phyloP scores from a whole-genome alignment of 2,888 invertebrate species.

The Ferdinandea cuprea region DNA sequence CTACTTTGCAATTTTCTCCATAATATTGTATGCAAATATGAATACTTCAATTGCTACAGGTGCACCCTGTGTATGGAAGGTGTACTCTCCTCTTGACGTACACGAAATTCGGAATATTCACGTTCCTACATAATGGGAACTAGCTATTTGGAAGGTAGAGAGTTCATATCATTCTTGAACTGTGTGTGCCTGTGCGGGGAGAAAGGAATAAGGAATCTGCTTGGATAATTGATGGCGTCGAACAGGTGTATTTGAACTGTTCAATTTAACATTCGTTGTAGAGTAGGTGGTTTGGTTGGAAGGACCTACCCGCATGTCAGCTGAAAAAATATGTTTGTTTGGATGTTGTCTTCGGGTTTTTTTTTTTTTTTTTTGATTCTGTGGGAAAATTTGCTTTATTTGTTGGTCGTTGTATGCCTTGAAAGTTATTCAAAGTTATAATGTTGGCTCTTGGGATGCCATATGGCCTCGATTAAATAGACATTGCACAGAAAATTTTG shows the following conservation, averaged over 20 bases:
- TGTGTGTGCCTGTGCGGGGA: too few species aligned
- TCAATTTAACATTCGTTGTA: conserved; percentile 56
- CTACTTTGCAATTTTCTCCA: conserved; percentile 44
- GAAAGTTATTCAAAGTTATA: background rate
- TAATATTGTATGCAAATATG: conserved; percentile 38
- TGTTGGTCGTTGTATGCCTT: background rate
- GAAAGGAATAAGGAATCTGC: conserved; percentile 33
- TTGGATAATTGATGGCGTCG: conserved; percentile 65
- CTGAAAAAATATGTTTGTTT: background rate
- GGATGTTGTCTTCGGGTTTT: background rate
- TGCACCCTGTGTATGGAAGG: conserved; percentile 25
- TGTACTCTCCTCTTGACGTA: background rate
- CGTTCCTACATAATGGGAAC: too few species aligned
- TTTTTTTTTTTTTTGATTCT: background rate
- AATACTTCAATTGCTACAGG: conserved; percentile 59
- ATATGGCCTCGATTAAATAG: background rate
- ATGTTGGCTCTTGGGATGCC: background rate
- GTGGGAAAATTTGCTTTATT: background rate
- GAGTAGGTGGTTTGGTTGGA: background rate
- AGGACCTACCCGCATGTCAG: conserved; percentile 1
- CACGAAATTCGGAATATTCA: background rate
- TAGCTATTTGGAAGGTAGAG: background rate
- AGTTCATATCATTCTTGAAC: conserved; percentile 27
- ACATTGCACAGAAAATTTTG: background rate
- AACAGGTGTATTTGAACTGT: conserved; percentile 67